Evolutionary conservation across 1,140 invertebrate genomes (phyloP).

Genomic region (Brachionus koreanus): DNA sequence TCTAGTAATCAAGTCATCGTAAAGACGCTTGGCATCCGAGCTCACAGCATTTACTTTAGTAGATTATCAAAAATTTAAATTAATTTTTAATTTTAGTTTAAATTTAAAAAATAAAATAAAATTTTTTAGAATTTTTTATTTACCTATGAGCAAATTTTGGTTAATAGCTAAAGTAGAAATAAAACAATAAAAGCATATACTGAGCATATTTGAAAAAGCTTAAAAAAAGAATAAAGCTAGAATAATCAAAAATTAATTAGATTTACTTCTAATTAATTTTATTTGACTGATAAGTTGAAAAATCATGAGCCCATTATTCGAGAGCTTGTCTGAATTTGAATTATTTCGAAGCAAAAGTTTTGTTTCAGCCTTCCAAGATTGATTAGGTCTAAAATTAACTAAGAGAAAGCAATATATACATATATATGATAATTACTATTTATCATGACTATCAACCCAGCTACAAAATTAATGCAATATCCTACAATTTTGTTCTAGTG

Average conservation of each 20-base stretch:
- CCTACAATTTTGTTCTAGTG: not conserved
- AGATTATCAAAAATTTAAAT: no score
- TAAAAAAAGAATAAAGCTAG: not conserved
- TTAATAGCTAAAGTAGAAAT: not conserved
- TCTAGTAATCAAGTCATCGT: constrained; percentile 89
- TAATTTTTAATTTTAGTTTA: not conserved
- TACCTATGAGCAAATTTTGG: not conserved
- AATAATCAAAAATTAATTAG: not conserved
- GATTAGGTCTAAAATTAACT: not conserved
- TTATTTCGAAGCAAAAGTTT: not conserved
- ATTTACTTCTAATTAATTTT: not conserved
- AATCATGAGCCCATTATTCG: not conserved
- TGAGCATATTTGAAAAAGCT: not conserved
- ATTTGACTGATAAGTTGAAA: not conserved
- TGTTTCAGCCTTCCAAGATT: not conserved
- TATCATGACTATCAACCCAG: not conserved
- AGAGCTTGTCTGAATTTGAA: not conserved
- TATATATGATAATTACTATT: constrained; percentile 1
- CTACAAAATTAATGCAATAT: not conserved
- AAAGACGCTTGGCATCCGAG: constrained; percentile 75
- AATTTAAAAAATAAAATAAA: not conserved
- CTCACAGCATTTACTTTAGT: not conserved
- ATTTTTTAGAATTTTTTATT: not conserved
- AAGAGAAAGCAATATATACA: not conserved
- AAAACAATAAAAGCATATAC: not conserved